These are phyloP conservation scores for Steinernema feltiae DNA, from an alignment of 1,140 invertebrate species.

Conservation along the genomic window DNA sequence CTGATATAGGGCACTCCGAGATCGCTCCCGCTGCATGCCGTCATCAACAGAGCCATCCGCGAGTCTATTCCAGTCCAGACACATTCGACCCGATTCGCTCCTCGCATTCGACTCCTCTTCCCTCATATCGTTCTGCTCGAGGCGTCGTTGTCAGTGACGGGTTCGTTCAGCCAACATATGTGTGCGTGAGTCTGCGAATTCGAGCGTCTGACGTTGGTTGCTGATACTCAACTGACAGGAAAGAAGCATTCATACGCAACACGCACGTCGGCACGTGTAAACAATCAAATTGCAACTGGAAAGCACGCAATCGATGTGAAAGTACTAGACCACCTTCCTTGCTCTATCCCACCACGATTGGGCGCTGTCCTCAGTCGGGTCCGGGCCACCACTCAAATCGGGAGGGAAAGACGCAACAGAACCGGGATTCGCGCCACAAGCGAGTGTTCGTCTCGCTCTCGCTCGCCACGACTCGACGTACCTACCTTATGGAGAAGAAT, in stretches of 20 bases:
- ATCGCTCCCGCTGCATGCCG: not conserved
- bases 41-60: constrained; percentile 2
- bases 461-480: too few species aligned
- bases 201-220: not conserved
- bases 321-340: not conserved
- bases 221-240: not conserved
- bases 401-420: too few species aligned
- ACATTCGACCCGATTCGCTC: not conserved
- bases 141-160: not conserved
- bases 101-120: not conserved
- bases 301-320: not conserved
- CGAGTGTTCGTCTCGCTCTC: not conserved
- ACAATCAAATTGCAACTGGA: not conserved
- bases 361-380: too few species aligned
- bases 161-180: not conserved
- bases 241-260: not conserved
- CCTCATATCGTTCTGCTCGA: not conserved
- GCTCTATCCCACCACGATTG: not conserved
- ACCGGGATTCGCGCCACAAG: not conserved
- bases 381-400: too few species aligned
- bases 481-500: not conserved
- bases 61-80: not conserved
- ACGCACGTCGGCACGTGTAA: not conserved
- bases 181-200: not conserved
- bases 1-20: not conserved